Evolutionary conservation across 2,888 invertebrate genomes (phyloP), one percentile per base, ranked within the genome.

Genomic region (Chromoteleia sp.): DNA sequence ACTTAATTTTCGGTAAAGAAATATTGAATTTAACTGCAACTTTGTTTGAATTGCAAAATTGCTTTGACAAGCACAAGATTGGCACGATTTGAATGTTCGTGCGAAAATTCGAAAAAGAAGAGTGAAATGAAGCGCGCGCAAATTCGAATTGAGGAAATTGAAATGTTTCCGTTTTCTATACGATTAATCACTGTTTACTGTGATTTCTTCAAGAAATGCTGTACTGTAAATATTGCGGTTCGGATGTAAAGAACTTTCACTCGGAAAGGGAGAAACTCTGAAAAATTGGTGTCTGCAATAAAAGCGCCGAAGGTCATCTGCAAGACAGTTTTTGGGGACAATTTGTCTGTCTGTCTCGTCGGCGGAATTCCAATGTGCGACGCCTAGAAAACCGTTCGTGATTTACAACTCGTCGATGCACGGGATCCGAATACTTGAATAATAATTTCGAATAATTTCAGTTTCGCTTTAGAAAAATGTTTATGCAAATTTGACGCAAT

Each of bases 321-420:
- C 29, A 25, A 8, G 33, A 43, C 15, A 12, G 29, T 21, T 65
- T 52, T 65, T 15, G 65, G 17, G 14, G 30, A 56, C 68, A 56
- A 68, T 43, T 68, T 45, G 33, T 68, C 68, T 67, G 29, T 19
- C 12, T 4, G 36, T 36, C 4, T 36, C 25, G 54, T 50, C 29
- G 41, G 14, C 6, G 41, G 56, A 56, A 70, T 56, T 45, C 36
- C 56, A 56, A 70, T 54, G 45, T 30, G 21, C 43, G 36, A 21
- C 45, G 19, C 33, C 6, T 39, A 39, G 52, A 33, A 33, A 63
- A 17, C 17, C n/a, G 33, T 8, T 3, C 0, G 12, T 45, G 68
- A 70, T 70, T 70, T 70, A 70, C 39, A 45, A 15, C 3, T 14
- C 12, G 41, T 33, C 52, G 30, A 41, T 45, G 68, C 10, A 17